Percentiles rank a stretch among this genome's conserved stretches.
phyloP scores from a whole-genome alignment of 2,113 vertebrate species.

The Cyprinodon variegatus region DNA sequence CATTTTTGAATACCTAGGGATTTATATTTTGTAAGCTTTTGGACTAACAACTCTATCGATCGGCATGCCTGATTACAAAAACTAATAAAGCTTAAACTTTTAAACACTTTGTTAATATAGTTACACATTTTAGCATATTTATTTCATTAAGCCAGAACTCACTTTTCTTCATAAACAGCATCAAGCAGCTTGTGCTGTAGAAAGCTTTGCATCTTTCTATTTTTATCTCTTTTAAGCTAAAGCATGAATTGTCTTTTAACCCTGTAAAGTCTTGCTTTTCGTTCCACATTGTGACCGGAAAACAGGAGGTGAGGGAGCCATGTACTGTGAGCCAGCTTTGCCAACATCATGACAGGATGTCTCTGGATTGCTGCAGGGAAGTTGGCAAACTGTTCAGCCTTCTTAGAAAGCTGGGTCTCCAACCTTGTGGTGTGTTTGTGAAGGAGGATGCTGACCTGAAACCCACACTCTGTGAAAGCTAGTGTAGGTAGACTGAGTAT shows the following conservation, averaged over 20 bases:
- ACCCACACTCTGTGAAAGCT: constrained; percentile 19
- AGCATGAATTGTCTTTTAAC: constrained; percentile 9
- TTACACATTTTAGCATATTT: neutral
- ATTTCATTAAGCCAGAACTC: neutral
- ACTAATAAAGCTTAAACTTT: neutral
- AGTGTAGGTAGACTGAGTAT: neutral
- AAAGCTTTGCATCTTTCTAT: neutral
- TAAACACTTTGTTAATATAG: neutral
- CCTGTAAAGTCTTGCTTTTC: constrained; percentile 8
- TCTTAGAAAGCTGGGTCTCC: constrained; percentile 26
- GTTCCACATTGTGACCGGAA: constrained; percentile 24
- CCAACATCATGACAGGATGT: constrained; percentile 25
- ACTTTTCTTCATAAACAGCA: neutral
- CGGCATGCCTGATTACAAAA: neutral
- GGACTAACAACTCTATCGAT: neutral
- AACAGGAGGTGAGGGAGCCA: constrained; percentile 20
- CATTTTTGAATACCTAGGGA: too few species aligned
- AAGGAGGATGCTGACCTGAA: constrained; percentile 39
- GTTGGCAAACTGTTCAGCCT: constrained; percentile 18
- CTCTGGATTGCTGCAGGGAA: constrained; percentile 19
- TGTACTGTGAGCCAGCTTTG: constrained; percentile 13
- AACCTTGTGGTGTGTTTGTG: constrained; percentile 33
- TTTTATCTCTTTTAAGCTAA: constrained; percentile 22
- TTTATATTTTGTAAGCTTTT: too few species aligned
- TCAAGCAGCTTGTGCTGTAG: neutral